Percentiles rank a stretch among this genome's conserved stretches.
These are phyloP conservation scores for Passer montanus DNA, from an alignment of 2,113 vertebrate species.

Conservation along the genomic window DNA sequence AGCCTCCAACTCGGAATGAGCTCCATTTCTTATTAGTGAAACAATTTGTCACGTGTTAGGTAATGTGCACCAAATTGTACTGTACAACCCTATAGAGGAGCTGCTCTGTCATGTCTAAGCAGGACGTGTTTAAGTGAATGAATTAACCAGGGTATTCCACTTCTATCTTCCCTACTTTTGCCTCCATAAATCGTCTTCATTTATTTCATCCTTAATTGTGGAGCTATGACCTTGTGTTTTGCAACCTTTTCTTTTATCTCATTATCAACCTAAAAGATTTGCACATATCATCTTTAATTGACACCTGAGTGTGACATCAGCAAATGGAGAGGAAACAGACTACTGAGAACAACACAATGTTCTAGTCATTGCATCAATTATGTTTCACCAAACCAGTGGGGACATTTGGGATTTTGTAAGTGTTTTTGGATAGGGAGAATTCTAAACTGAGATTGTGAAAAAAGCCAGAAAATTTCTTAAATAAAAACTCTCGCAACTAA, in stretches of 20 bases:
- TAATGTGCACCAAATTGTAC: not conserved
- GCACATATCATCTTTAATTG: slow-evolving; percentile 79
- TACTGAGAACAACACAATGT: slow-evolving; percentile 18
- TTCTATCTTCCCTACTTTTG: slow-evolving; percentile 11
- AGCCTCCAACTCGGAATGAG: not conserved
- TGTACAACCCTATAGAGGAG: not conserved
- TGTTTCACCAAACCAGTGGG: slow-evolving; percentile 25
- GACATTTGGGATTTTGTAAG: not conserved
- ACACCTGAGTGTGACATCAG: slow-evolving; percentile 71
- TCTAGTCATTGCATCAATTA: slow-evolving; percentile 10
- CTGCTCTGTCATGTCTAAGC: not conserved
- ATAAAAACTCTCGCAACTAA: not conserved
- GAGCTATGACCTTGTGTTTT: slow-evolving; percentile 61
- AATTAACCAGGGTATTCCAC: not conserved
- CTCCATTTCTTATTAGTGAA: not conserved
- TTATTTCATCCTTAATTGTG: slow-evolving; percentile 69
- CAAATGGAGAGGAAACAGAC: slow-evolving; percentile 60
- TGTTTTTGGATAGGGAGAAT: not conserved
- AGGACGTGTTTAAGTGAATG: not conserved
- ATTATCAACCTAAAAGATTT: slow-evolving; percentile 74
- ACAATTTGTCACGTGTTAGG: not conserved
- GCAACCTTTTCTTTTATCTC: slow-evolving; percentile 70
- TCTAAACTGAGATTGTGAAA: not conserved
- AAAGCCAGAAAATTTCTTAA: not conserved
- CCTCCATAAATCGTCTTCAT: slow-evolving; percentile 49